phyloP scores from a whole-genome alignment of 2,797 vertebrate genomes.

The Gadopsis bispinosus region DNA sequence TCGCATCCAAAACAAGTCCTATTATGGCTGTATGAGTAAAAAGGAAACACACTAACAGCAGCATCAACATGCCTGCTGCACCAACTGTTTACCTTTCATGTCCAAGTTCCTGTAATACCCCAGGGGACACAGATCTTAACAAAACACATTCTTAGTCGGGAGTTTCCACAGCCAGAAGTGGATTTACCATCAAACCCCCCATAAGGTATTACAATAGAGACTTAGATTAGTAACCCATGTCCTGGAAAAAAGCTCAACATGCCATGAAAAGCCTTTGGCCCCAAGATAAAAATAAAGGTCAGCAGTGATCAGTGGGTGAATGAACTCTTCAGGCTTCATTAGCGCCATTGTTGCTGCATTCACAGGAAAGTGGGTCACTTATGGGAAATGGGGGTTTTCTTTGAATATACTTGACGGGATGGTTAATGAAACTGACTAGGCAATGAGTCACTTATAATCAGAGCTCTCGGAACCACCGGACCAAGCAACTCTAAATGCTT shows the following conservation, averaged over 20 bases:
- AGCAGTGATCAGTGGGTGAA: not conserved
- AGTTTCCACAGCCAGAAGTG: constrained; percentile 9
- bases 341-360: not conserved
- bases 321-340: constrained; percentile 15
- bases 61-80: not conserved
- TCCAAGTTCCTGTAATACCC: constrained; percentile 22
- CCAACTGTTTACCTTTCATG: constrained; percentile 1
- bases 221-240: constrained; percentile 11
- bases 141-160: constrained; percentile 1
- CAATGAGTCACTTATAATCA: not conserved
- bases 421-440: not conserved
- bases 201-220: not conserved
- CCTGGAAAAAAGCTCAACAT: constrained; percentile 24
- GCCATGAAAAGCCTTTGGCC: constrained; percentile 2
- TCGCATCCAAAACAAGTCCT: constrained; percentile 63
- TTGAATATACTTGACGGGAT: not conserved
- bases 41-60: not conserved
- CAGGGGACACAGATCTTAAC: not conserved
- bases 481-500: not conserved
- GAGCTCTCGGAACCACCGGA: not conserved
- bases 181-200: not conserved
- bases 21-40: constrained; percentile 48
- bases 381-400: not conserved
- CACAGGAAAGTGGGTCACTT: constrained; percentile 41
- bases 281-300: constrained; percentile 12